phyloP scores from a whole-genome alignment of 2,113 vertebrate species.

The Chaetorhynchus papuensis region DNA sequence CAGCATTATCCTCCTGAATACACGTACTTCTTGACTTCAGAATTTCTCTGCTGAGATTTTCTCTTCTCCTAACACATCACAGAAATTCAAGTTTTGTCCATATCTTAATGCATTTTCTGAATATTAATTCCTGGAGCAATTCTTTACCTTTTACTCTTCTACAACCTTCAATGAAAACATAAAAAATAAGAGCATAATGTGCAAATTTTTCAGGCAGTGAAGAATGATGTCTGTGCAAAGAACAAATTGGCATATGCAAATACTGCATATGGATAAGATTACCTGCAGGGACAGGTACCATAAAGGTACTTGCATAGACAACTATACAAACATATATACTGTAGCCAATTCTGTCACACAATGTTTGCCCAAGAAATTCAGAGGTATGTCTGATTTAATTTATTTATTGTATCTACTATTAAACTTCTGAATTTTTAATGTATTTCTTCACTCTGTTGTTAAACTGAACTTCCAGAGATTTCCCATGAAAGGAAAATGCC shows the following conservation, averaged over 20 bases:
- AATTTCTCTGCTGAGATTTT: neutral
- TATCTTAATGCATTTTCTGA: neutral
- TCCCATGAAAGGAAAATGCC: neutral
- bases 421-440: neutral
- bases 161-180: neutral
- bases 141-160: neutral
- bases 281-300: slow-evolving; percentile 4
- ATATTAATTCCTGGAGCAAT: neutral
- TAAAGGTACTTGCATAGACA: slow-evolving; percentile 12
- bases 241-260: neutral
- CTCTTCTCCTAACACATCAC: neutral
- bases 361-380: neutral
- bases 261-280: neutral
- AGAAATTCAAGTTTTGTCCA: neutral
- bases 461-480: neutral
- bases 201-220: neutral
- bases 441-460: neutral
- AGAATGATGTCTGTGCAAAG: neutral
- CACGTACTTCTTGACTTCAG: neutral
- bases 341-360: neutral
- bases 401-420: neutral
- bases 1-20: neutral
- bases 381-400: neutral
- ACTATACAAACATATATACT: neutral
- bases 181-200: neutral